Percentiles rank a stretch among this genome's conserved stretches.
These are phyloP conservation scores for Taurulus bubalis DNA, from an alignment of 2,113 vertebrate genomes.

Conservation along the genomic window DNA sequence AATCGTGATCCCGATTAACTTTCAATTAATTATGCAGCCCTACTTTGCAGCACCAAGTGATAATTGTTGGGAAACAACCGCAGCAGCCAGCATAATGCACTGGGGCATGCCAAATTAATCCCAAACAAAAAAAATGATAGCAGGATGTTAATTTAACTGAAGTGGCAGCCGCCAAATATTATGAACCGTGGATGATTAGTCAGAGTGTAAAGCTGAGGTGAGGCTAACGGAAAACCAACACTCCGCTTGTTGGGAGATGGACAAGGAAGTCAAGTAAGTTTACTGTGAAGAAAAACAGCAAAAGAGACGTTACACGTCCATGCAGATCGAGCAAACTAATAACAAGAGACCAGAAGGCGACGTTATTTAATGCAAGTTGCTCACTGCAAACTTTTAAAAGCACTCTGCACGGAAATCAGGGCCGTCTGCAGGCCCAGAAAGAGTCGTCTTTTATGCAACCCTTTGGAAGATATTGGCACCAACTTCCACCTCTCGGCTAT, in stretches of 20 bases:
- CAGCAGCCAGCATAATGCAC: conserved; percentile 14
- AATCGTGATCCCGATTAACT: too few relatives aligned
- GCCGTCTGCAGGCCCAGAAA: background rate
- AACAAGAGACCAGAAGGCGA: background rate
- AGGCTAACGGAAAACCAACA: background rate
- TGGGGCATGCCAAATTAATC: conserved; percentile 1
- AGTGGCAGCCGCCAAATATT: conserved; percentile 18
- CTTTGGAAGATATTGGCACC: too few relatives aligned
- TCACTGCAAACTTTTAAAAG: background rate
- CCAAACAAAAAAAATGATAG: conserved; percentile 28
- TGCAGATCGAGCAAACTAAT: background rate
- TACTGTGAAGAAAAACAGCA: background rate
- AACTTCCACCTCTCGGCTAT: background rate
- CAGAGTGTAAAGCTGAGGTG: background rate
- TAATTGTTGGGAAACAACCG: background rate
- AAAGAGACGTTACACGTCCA: background rate
- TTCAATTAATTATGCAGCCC: background rate
- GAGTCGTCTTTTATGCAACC: background rate
- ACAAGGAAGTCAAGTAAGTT: background rate
- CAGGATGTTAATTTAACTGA: conserved; percentile 17
- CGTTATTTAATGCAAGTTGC: background rate
- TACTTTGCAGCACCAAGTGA: background rate
- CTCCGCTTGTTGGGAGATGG: background rate
- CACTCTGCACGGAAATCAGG: background rate
- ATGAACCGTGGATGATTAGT: conserved; percentile 12